Base-by-base conservation (phyloP, 2,888 invertebrate species). In the Parelbella ahira region DNA sequence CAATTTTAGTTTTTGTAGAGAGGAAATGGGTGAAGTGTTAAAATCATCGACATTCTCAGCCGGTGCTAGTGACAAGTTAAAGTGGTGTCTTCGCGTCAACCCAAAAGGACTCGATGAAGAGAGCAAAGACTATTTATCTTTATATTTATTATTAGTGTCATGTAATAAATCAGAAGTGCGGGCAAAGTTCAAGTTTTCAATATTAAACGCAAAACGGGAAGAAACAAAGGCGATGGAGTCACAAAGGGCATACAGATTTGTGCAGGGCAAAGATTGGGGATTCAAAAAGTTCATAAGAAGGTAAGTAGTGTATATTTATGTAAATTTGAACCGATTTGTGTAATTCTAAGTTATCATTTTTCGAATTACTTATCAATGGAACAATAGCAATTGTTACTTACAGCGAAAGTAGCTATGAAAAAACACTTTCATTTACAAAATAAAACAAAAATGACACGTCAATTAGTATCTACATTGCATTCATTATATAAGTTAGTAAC, bases 261-360 rank as follows among this genome's bases (percentile, higher is more conserved):
- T 99, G 50, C 99, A 99, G 89, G 99, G 99, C 63, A 99, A 99
- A 89, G 99, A 99, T 90, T 99, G 99, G 99, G 99, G 99, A 46
- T 99, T 99, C 90, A 99, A 99, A 89, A 99, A 99, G 86, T 99
- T 99, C 80, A 99, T 99, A 56, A 92, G 99, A 70, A 92, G 87
- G 87, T 83, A 58, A 73, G 76, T 20, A 20, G 1, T 20, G 19
- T 23, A 23, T 8, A n/a, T n/a, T n/a, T n/a, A n/a, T n/a, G n/a
- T n/a, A n/a, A n/a, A n/a, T n/a, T n/a, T n/a, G n/a, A n/a, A n/a
- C n/a, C n/a, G n/a, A n/a, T n/a, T n/a, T n/a, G n/a, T n/a, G n/a
- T n/a, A n/a, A n/a, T n/a, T n/a, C n/a, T n/a, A n/a, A n/a, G n/a
- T n/a, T n/a, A n/a, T n/a, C n/a, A n/a, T n/a, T n/a, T n/a, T n/a